These are phyloP conservation scores for Drosophila multiciliata DNA, from an alignment of 2,888 invertebrate genomes.

Conservation along the genomic window DNA sequence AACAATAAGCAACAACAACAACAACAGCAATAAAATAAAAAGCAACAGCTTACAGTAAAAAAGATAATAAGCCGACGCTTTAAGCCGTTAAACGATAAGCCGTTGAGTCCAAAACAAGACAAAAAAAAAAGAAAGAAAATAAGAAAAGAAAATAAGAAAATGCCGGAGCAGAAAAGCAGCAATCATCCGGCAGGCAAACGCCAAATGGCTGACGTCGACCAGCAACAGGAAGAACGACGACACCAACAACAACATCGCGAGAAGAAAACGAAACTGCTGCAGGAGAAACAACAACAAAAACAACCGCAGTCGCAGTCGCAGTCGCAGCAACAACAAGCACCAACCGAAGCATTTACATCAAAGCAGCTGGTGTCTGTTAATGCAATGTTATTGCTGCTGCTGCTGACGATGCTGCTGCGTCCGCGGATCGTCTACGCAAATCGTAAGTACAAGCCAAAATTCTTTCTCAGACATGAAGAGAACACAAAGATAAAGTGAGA, in stretches of 20 bases:
- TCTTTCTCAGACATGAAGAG: not conserved
- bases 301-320: conserved; percentile 13
- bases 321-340: conserved; percentile 33
- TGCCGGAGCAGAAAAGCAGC: conserved; percentile 45
- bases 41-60: conserved; percentile 16
- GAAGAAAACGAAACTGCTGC: conserved; percentile 11
- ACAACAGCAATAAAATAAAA: conserved; percentile 17
- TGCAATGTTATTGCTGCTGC: conserved; percentile 58
- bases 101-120: conserved; percentile 20
- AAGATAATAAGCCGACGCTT: conserved; percentile 13
- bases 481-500: not conserved
- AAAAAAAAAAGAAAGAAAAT: not conserved
- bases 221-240: conserved; percentile 16
- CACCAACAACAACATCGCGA: conserved; percentile 42
- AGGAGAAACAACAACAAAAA: conserved; percentile 11
- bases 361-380: conserved; percentile 54
- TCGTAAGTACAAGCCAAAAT: conserved; percentile 57
- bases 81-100: conserved; percentile 25
- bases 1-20: conserved; percentile 24
- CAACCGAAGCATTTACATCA: conserved; percentile 23
- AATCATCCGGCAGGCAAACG: conserved; percentile 38
- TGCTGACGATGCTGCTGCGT: conserved; percentile 62
- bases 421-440: conserved; percentile 62
- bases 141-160: conserved; percentile 6
- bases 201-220: conserved; percentile 25